Base-by-base conservation (phyloP, 1,140 invertebrate genomes). In the Antheraea pernyi region DNA sequence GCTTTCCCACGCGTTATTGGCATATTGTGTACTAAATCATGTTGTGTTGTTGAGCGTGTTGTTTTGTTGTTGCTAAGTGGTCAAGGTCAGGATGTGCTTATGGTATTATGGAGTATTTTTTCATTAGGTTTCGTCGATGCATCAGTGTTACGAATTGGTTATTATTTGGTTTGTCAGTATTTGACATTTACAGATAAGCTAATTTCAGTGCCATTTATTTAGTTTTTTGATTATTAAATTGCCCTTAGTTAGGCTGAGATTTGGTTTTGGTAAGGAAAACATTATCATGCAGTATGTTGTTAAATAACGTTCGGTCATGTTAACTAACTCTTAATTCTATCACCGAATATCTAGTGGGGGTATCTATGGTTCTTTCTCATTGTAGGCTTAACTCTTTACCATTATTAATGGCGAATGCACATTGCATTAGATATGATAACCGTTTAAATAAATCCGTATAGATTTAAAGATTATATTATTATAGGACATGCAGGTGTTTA, bases 1-100 rank as follows among this genome's bases (percentile, higher is more conserved):
- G 60, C 60, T 61, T 61, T 22, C 46, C 46, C 46, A 36, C 30
- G 60, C 60, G 60, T 19, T 61, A 61, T 61, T 61, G 60, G 60
- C 60, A 8, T 61, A 22, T 61, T 61, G 46, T 30, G 60, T 61
- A 30, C 11, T 61, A 61, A 61, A 61, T 61, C 60, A 61, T 61
- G 13, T 61, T 6, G 8, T 61, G 46, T 53, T 16, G 11, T 53
- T 13, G 11, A 6, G 46, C 13, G 11, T 61, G 46, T 53, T 53
- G 11, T 53, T 13, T 53, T 53, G 46, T 16, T 53, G 46, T 53
- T n/a, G 16, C 13, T 53, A 53, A 53, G 46, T 16, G 16, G 46
- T 53, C 46, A 53, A 53, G 46, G 46, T 53, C 13, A 53, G 9
- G 46, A 53, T 16, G 46, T 53, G 16, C 39, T 53, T 53, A 53